Evolutionary conservation across 1,140 invertebrate genomes (phyloP).

Genomic region (Platyscapa corneri): DNA sequence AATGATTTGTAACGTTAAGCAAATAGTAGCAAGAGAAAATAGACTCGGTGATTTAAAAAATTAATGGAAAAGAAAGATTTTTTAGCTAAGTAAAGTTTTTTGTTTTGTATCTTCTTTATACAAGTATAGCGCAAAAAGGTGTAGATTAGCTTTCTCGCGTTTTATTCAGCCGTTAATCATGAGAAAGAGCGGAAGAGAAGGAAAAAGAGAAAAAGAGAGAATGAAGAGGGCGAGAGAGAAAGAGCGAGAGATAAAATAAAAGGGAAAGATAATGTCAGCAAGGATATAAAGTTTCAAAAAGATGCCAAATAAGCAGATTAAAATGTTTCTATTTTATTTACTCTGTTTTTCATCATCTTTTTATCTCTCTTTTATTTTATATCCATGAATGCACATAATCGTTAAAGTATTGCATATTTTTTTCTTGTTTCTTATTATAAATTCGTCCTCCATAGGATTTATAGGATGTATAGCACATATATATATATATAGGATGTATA

Average conservation of each 20-base stretch:
- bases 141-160: background rate
- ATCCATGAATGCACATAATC: background rate
- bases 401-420: no score
- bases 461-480: no score
- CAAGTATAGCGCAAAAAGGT: background rate
- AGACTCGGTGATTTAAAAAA: background rate
- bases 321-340: slow-evolving; percentile 13
- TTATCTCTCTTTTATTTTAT: background rate
- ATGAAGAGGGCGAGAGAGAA: slow-evolving; percentile 14
- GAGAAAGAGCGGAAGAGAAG: background rate
- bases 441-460: no score
- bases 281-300: slow-evolving; percentile 36
- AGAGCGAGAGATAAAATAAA: background rate
- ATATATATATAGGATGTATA: background rate
- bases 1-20: background rate
- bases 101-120: slow-evolving; percentile 5
- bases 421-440: no score
- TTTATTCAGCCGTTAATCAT: background rate
- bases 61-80: background rate
- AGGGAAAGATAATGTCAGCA: background rate
- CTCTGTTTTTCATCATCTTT: background rate
- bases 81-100: background rate
- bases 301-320: slow-evolving; percentile 45
- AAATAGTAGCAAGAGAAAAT: background rate
- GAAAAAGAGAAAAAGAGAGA: background rate